Percentiles rank a stretch among this genome's conserved stretches.
Conservation (phyloP, 1,140 invertebrate genomes). For the Calliphora vicina region DNA sequence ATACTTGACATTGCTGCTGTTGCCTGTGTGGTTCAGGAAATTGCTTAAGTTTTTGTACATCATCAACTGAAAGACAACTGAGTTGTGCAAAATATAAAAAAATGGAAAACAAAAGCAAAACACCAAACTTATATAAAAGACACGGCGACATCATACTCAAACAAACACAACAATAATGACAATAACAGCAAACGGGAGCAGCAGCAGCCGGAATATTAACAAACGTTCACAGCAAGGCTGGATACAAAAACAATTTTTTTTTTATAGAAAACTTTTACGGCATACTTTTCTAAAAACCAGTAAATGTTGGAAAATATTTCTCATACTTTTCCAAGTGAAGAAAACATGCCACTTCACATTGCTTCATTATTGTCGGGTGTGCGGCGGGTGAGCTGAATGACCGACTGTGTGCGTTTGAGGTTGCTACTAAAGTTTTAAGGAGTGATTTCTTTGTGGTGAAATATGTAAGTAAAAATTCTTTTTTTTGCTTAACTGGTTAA, state of each 20-base stretch:
- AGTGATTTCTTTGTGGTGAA: no score
- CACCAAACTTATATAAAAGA: neutral
- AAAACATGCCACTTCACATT: neutral
- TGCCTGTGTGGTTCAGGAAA: conserved; percentile 23
- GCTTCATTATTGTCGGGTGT: neutral
- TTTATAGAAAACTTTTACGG: conserved; percentile 21
- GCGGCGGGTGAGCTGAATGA: neutral
- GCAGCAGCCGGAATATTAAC: neutral
- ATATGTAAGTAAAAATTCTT: no score
- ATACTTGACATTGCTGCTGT: conserved; percentile 33
- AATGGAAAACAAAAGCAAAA: neutral
- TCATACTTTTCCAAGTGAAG: neutral
- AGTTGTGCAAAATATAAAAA: conserved; percentile 4
- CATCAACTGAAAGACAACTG: conserved; percentile 20
- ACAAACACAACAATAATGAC: neutral
- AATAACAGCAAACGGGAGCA: neutral
- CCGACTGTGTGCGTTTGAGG: neutral
- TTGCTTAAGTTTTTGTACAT: conserved; percentile 28
- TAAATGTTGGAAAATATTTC: conserved; percentile 25
- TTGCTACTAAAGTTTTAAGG: no score
- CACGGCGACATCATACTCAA: neutral
- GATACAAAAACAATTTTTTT: neutral
- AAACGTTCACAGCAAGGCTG: neutral
- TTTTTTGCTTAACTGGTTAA: no score
- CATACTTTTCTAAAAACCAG: conserved; percentile 17